Evolutionary conservation across 2,797 vertebrate genomes (phyloP).

Genomic region (Percopsis omiscomaycus): DNA sequence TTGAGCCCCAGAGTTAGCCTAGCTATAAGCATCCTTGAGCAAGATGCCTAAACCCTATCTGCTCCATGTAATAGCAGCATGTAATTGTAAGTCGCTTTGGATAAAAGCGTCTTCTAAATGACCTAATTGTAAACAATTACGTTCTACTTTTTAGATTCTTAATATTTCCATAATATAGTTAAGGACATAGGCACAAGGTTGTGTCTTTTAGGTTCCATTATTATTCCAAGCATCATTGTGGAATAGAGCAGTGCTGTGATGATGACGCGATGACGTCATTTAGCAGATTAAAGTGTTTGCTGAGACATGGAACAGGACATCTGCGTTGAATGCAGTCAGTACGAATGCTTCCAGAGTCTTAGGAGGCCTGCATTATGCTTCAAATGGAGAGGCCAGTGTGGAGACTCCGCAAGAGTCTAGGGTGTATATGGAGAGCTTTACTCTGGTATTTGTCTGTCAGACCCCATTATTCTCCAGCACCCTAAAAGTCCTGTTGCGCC

Average conservation of each 20-base stretch:
- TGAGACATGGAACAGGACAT: background rate
- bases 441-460: constrained; percentile 72
- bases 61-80: too few species aligned
- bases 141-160: too few species aligned
- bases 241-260: background rate
- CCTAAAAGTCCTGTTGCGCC: constrained; percentile 57
- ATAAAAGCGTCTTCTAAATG: too few species aligned
- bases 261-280: background rate
- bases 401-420: constrained; percentile 37
- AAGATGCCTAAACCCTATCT: too few species aligned
- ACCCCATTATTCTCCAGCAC: constrained; percentile 60
- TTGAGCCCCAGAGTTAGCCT: too few species aligned
- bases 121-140: too few species aligned
- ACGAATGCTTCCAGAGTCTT: constrained; percentile 42
- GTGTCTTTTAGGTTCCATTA: too few species aligned
- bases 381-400: constrained; percentile 22
- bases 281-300: background rate
- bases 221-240: background rate
- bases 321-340: constrained; percentile 7
- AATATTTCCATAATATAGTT: too few species aligned
- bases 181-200: too few species aligned
- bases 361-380: constrained; percentile 43
- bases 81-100: too few species aligned
- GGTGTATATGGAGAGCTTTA: constrained; percentile 54
- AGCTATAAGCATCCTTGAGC: too few species aligned